Percentiles rank a stretch among this genome's conserved stretches.
These are phyloP conservation scores for Nannoperca obscura DNA, from an alignment of 2,797 vertebrate species.

Conservation along the genomic window DNA sequence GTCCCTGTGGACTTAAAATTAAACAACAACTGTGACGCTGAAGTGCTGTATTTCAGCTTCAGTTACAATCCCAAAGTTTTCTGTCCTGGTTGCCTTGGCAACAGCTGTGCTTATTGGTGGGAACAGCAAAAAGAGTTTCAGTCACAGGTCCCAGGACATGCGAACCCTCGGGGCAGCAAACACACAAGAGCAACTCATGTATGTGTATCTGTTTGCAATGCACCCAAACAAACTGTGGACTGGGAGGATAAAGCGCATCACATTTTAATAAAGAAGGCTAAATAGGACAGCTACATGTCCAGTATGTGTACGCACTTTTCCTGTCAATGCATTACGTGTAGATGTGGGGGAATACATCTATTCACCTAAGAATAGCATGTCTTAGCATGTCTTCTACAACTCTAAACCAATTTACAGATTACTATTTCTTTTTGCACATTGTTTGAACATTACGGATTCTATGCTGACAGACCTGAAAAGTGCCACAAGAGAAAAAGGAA, in stretches of 20 bases:
- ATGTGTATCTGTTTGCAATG: slow-evolving; percentile 10
- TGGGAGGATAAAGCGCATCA: neutral
- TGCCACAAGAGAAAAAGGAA: neutral
- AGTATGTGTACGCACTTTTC: neutral
- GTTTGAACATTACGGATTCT: neutral
- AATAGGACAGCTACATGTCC: neutral
- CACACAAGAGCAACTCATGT: neutral
- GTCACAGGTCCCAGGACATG: neutral
- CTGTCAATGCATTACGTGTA: neutral
- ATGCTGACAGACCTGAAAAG: neutral
- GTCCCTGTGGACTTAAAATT: slow-evolving; percentile 2
- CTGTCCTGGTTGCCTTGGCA: neutral
- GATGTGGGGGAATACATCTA: neutral
- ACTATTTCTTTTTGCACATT: neutral
- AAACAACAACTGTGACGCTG: slow-evolving; percentile 11
- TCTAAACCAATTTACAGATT: neutral
- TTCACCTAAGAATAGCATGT: neutral
- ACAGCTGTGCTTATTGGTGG: neutral
- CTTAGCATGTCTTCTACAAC: neutral
- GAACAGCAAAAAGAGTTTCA: neutral
- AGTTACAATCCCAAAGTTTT: neutral
- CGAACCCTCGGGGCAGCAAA: neutral
- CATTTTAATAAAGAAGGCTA: neutral
- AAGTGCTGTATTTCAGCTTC: slow-evolving; percentile 19
- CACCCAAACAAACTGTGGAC: neutral